Evolutionary conservation across 1,140 invertebrate genomes (phyloP), one percentile per base, ranked within the genome.

Genomic region (Zaprionus capensis): DNA sequence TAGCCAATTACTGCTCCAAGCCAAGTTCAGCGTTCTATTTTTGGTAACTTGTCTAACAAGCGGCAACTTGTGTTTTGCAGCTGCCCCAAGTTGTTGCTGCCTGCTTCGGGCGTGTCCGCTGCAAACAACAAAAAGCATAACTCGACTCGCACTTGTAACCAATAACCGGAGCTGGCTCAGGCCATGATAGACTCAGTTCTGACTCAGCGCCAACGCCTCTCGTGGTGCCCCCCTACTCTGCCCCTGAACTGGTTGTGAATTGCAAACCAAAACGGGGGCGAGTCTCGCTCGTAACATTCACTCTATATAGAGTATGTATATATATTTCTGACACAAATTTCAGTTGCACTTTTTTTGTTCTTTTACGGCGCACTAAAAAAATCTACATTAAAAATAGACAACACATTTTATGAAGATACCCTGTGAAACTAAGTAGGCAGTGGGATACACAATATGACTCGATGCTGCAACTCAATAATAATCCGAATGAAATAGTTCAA

Each of bases 21-120:
- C 77, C 74, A 79, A 78, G 74, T 80, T 77, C 74, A 77, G 69
- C 28, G 84, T 81, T 87, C 83, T 87, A 88, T 87, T 87, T 88
- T 87, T 87, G 83, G 83, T 87, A 88, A 88, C 84, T 87, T 84
- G 83, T 87, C 81, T 79, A 82, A 75, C 84, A 77, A 82, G 77
- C 83, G 38, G 44, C 76, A 46, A 34, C 44, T n/a, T 44, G 41
- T 58, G 53, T 26, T 1, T 20, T 24, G 26, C 59, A 17, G 80
- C 66, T 73, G 71, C 80, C 46, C 22, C 46, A 20, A 51, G 46
- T 22, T 80, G 56, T 68, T 79, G 53, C 41, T 72, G 34, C 36
- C 34, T 64, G 69, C 41, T 68, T 80, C 76, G 84, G 84, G 83
- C 84, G 84, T 87, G 78, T 76, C 76, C 20, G 38, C 55, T 59